Evolutionary conservation across 2,888 invertebrate genomes (phyloP).

Genomic region (Elegia similella): DNA sequence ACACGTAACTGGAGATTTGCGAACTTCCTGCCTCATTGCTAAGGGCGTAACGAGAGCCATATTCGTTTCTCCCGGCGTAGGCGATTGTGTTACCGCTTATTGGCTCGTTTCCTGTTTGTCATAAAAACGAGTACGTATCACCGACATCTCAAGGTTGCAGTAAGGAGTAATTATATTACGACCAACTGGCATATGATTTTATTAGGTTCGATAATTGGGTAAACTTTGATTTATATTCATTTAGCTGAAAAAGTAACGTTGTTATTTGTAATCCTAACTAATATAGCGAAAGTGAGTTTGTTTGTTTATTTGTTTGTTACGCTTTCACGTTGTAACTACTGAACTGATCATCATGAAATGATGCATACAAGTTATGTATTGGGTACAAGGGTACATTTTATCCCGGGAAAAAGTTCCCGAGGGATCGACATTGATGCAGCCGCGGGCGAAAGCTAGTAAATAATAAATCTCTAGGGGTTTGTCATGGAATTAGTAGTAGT

Average conservation of each 20-base stretch:
- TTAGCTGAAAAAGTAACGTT: not conserved
- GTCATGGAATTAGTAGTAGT: too few species aligned
- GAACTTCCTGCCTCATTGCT: conserved; percentile 7
- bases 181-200: not conserved
- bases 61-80: conserved; percentile 11
- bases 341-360: too few species aligned
- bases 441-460: too few species aligned
- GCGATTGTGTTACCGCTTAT: conserved; percentile 3
- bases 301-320: too few species aligned
- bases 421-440: too few species aligned
- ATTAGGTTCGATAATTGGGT: not conserved
- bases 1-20: not conserved
- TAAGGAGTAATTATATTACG: not conserved
- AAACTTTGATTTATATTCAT: not conserved
- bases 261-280: too few species aligned
- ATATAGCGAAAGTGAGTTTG: too few species aligned
- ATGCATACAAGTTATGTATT: too few species aligned
- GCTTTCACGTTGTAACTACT: too few species aligned
- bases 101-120: conserved; percentile 12
- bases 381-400: too few species aligned
- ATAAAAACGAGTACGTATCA: conserved; percentile 1
- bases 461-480: too few species aligned
- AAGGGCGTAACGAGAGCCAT: conserved; percentile 12
- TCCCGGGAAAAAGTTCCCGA: too few species aligned
- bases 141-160: conserved; percentile 14